Evolutionary conservation across 1,140 invertebrate genomes (phyloP).

Genomic region (Manduca sexta): DNA sequence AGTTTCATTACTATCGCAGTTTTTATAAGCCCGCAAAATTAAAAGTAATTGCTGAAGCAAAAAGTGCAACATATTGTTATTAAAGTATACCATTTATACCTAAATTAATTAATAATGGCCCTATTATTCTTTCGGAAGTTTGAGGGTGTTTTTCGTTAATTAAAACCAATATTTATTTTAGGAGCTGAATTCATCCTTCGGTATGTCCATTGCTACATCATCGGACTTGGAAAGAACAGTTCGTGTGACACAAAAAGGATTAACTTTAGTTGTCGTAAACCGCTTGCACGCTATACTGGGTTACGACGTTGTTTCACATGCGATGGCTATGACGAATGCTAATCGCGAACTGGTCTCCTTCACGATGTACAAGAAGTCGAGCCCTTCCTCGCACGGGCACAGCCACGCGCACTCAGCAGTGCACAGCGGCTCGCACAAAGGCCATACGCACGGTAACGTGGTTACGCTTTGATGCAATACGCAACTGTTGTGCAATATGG

Average conservation of each 20-base stretch:
- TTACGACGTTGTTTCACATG: constrained; percentile 62
- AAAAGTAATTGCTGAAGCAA: too few relatives aligned
- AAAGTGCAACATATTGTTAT: too few relatives aligned
- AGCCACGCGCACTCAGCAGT: constrained; percentile 23
- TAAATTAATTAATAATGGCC: too few relatives aligned
- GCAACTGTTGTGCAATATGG: neutral
- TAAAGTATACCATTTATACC: too few relatives aligned
- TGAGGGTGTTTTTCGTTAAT: too few relatives aligned
- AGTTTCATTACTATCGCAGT: too few relatives aligned
- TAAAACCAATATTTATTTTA: constrained; percentile 26
- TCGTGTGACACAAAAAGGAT: constrained; percentile 51
- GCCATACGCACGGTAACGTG: constrained; percentile 25
- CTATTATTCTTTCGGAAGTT: too few relatives aligned
- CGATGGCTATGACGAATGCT: constrained; percentile 66
- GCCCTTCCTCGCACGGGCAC: constrained; percentile 27
- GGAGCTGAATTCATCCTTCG: constrained; percentile 58
- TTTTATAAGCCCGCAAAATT: too few relatives aligned
- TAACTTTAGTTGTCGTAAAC: constrained; percentile 57
- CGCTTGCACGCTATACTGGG: constrained; percentile 57
- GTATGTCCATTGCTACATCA: constrained; percentile 39
- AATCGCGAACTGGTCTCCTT: constrained; percentile 63
- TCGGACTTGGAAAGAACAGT: constrained; percentile 50
- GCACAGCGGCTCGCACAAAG: constrained; percentile 11
- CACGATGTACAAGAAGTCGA: constrained; percentile 64
- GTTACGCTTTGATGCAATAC: constrained; percentile 42